Evolutionary conservation across 2,888 invertebrate genomes (phyloP), one percentile per base, ranked within the genome.

Genomic region (Oscheius sp.): DNA sequence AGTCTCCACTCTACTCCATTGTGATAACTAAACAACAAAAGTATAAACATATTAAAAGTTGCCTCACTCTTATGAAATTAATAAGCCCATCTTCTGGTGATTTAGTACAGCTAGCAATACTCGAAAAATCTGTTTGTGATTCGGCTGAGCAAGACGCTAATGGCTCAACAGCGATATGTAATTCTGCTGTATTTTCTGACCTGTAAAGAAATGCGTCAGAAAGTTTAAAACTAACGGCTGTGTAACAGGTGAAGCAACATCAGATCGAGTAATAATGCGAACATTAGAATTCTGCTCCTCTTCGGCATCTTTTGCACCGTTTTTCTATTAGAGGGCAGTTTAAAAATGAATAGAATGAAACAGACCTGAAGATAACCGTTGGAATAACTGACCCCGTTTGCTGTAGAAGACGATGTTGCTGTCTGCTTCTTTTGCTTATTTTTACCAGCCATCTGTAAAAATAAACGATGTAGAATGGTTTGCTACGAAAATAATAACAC

Each of bases 1-100:
- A 25, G 79, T 69, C 25, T 81, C 79, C 43, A 83, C 73, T 21
- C 73, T 71, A 53, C 78, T 70, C 78, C 78, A 80, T 18, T 72
- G 73, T 29, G 75, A 74, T 52, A 73, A 74, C 80, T 80, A 70
- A 13, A 76, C 59, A 12, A 2, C 6, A 23, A 16, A 43, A n/a
- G n/a, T n/a, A 35, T 58, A 45, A 45, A 59, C 2, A 58, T 25
- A 66, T 41, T 27, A 49, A 43, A 13, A 46, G 13, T 25, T 18
- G 46, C 75, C 76, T 73, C 69, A 56, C 66, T 29, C 29, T 52
- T 66, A 69, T 25, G 52, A 64, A 72, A 77, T 73, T 49, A 53
- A 72, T 52, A 76, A 79, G 23, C 7, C 61, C 61, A 43, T 61
- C 61, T 43, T 61, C 61, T 16, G 61, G 43, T 16, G 61, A 7